Base-by-base conservation (phyloP, 1,140 invertebrate genomes). In the Aricia agestis region DNA sequence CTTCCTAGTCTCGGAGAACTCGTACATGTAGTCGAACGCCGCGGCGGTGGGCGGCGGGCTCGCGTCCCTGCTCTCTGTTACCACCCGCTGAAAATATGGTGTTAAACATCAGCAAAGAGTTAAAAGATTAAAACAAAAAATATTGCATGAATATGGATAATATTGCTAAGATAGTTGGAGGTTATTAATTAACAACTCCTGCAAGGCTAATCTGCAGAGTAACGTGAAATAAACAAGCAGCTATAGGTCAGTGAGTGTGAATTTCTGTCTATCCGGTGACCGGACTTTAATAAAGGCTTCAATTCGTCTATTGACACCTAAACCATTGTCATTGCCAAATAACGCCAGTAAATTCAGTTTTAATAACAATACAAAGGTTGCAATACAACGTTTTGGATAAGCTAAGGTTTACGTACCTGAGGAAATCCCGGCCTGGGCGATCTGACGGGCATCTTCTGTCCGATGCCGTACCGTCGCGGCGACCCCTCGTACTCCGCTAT, bases 401-500 rank as follows among this genome's bases (percentile, higher is more conserved):
- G 17, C 3, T 31, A 42, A 6, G 58, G 18, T 69, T 58, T 19
- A 72, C 76, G 68, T 42, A 93, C 93, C 90, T 93, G 92, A 72
- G 93, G 92, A 77, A 92, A 92, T 36, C 92, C 92, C 31, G 92
- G 92, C 70, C 92, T 80, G 11, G 92, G 91, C 36, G 92, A 90
- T 71, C 84, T 82, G 17, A 77, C 73, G 45, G 76, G 78, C 15
- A 76, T 73, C 73, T 87, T 89, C 72, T 89, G 86, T 1, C 85
- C 86, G 58, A 95, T 92, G 3, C 97, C 97, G 85, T 98, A 98
- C 74, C 97, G 93, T 75, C 97, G 93, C 4, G 97, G 97, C 52
- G 97, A 98, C 19, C 97, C 97, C 75, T 98, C 97, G 87, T 98
- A 98, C 78, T 98, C 96, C 45, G 96, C 96, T 78, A 98, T 97